A percentile compares a stretch with the other conserved stretches of the same genome.
phyloP scores from a whole-genome alignment of 2,113 vertebrate species.

The Arizona elegans region DNA sequence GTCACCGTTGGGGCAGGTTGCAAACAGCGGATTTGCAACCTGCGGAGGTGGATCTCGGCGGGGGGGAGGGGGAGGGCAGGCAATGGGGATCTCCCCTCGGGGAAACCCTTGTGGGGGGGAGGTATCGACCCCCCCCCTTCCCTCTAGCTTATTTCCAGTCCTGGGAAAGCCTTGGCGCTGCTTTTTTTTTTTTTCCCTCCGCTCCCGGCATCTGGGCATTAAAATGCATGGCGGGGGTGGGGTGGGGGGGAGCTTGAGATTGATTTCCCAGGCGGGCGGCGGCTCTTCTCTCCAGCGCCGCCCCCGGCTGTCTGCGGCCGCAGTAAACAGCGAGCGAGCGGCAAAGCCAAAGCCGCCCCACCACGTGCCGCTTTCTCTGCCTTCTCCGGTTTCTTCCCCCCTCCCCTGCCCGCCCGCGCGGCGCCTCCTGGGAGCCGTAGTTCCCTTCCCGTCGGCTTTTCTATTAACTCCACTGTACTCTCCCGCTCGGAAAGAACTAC shows the following conservation, averaged over 20 bases:
- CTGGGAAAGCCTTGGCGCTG: too few relatives aligned
- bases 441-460: neutral
- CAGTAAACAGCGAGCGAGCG: slow-evolving; percentile 3
- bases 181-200: too few relatives aligned
- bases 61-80: too few relatives aligned
- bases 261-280: neutral
- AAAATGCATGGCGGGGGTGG: neutral
- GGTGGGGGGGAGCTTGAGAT: neutral
- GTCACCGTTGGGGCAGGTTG: neutral
- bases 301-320: neutral
- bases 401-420: neutral
- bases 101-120: neutral
- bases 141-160: neutral
- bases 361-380: slow-evolving; percentile 44
- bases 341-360: slow-evolving; percentile 26
- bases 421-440: slow-evolving; percentile 38
- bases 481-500: slow-evolving; percentile 14
- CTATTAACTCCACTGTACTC: accelerated
- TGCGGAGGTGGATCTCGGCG: neutral
- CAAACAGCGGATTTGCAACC: neutral
- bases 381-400: neutral
- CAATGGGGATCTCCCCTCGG: neutral
- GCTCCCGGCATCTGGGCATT: neutral
- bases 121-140: neutral
- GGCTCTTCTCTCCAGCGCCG: slow-evolving; percentile 2